Conservation (phyloP, 37 sponge, comb jelly and placozoan genomes). For the Ephydatia muelleri region DNA sequence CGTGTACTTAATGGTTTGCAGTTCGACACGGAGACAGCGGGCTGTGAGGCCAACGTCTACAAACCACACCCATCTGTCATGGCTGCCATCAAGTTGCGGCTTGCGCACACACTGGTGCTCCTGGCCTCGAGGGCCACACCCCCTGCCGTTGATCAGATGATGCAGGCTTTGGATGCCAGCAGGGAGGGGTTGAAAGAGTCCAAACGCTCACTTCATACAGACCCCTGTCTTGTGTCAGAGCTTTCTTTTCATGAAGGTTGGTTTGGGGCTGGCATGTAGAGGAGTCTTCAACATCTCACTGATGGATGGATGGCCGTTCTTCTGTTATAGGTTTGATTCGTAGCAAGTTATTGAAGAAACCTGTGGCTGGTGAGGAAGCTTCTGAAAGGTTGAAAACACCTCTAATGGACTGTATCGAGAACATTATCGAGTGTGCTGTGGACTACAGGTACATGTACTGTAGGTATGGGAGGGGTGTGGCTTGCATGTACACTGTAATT, state of each 20-base stretch:
- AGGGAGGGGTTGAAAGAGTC: constrained; percentile 24
- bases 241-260: constrained; percentile 26
- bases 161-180: constrained; percentile 1
- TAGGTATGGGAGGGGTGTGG: neutral
- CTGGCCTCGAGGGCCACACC: neutral
- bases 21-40: neutral
- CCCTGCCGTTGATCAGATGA: neutral
- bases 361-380: neutral
- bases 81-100: constrained; percentile 30
- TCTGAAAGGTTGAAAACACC: neutral
- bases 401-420: neutral
- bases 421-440: neutral
- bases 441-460: constrained; percentile 15
- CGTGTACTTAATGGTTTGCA: neutral
- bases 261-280: neutral
- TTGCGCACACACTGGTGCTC: constrained; percentile 19
- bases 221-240: constrained; percentile 31
- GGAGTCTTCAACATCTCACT: neutral
- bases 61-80: constrained; percentile 26
- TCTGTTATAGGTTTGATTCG: neutral
- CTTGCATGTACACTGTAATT: too few relatives aligned
- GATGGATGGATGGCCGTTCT: neutral
- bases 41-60: constrained; percentile 12
- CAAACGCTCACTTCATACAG: neutral
- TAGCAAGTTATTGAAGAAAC: neutral